These are phyloP conservation scores for Pammene fasciana DNA, from an alignment of 2,888 invertebrate genomes.

Conservation along the genomic window DNA sequence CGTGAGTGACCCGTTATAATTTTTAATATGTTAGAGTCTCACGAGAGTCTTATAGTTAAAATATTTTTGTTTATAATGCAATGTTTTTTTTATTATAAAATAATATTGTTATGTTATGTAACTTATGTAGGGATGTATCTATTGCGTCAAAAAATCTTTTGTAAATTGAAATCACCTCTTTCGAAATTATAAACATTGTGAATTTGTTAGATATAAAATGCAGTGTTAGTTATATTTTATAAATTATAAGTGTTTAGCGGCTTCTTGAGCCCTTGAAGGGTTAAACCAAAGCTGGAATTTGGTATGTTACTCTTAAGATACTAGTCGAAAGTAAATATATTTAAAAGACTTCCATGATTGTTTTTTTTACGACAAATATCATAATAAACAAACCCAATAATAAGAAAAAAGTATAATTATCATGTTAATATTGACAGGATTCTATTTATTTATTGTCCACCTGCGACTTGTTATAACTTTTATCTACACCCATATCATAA, in stretches of 20 bases:
- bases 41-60: too few relatives aligned
- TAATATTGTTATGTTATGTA: neutral
- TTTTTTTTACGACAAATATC: slow-evolving; percentile 39
- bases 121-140: too few relatives aligned
- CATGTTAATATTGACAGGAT: too few relatives aligned
- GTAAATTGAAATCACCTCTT: neutral
- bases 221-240: slow-evolving; percentile 54
- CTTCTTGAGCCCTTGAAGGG: slow-evolving; percentile 52
- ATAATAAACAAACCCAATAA: too few relatives aligned
- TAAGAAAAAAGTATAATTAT: too few relatives aligned
- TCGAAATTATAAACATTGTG: slow-evolving; percentile 18
- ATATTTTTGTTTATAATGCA: neutral
- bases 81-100: too few relatives aligned
- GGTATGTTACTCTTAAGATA: slow-evolving; percentile 54
- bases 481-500: too few relatives aligned
- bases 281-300: slow-evolving; percentile 59
- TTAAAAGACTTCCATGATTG: slow-evolving; percentile 47
- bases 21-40: too few relatives aligned
- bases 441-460: too few relatives aligned
- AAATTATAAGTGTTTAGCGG: slow-evolving; percentile 56
- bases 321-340: slow-evolving; percentile 71
- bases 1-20: too few relatives aligned
- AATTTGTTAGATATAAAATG: slow-evolving; percentile 36
- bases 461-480: too few relatives aligned
- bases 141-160: neutral